Conservation (phyloP, 2,113 vertebrate species). For the Pelecanoides urinatrix region DNA sequence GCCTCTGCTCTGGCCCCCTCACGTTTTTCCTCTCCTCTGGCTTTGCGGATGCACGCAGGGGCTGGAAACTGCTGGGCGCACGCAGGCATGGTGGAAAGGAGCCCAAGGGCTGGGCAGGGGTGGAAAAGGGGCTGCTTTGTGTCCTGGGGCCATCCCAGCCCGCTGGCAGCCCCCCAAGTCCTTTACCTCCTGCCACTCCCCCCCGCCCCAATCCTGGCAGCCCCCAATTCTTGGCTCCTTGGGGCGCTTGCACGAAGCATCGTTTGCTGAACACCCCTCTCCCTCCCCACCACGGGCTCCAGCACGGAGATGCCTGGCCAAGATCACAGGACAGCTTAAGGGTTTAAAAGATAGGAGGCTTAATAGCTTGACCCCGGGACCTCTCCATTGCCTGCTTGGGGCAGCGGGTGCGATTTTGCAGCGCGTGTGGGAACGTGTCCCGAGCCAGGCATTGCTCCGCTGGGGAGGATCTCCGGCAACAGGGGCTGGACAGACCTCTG, state of each 20-base stretch:
- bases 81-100: background rate
- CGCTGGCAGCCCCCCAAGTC: background rate
- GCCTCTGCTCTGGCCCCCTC: background rate
- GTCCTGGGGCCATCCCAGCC: background rate
- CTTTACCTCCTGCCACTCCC: background rate
- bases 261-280: background rate
- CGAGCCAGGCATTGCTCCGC: background rate
- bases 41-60: background rate
- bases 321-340: conserved; percentile 21
- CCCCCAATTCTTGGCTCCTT: background rate
- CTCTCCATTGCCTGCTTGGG: background rate
- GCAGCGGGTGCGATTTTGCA: background rate
- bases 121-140: background rate
- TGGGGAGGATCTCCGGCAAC: background rate
- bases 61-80: background rate
- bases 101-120: background rate
- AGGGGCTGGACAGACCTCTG: background rate
- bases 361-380: background rate
- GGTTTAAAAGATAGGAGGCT: background rate
- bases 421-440: background rate
- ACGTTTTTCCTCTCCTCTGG: background rate
- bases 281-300: background rate
- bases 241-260: background rate
- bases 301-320: background rate
- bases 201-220: background rate